Conservation (phyloP, 2,888 invertebrate genomes). For the Meghimatium bilineatum region DNA sequence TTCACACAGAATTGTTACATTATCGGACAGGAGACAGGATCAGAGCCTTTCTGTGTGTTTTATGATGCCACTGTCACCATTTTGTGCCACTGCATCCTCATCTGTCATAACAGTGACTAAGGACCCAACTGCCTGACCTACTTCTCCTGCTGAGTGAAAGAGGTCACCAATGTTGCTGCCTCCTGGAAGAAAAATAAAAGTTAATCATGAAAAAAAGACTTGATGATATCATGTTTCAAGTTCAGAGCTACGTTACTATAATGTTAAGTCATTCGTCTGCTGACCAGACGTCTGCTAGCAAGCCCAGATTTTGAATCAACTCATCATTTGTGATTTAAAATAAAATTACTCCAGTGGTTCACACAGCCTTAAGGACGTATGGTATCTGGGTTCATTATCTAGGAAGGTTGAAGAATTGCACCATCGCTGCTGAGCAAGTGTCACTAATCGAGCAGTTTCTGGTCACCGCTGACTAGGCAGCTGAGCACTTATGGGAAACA, state of each 20-base stretch:
- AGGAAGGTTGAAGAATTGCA: too few relatives aligned
- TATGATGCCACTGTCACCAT: conserved; percentile 40
- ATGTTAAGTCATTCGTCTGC: too few relatives aligned
- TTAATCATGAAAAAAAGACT: not conserved
- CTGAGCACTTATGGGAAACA: too few relatives aligned
- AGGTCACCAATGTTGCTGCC: conserved; percentile 82
- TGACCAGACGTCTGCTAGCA: too few relatives aligned
- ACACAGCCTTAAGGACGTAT: too few relatives aligned
- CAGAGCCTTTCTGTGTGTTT: conserved; percentile 46
- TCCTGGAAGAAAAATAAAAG: conserved; percentile 2
- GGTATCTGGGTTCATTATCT: too few relatives aligned
- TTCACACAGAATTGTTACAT: not conserved
- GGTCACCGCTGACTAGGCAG: too few relatives aligned
- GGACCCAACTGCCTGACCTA: conserved; percentile 91
- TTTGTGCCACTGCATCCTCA: conserved; percentile 79
- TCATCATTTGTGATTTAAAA: too few relatives aligned
- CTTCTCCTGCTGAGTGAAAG: conserved; percentile 91
- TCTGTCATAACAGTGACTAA: conserved; percentile 93
- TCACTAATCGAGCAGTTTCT: too few relatives aligned
- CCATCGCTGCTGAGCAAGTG: too few relatives aligned
- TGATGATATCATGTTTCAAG: not conserved
- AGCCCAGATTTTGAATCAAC: too few relatives aligned
- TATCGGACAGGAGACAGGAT: not conserved
- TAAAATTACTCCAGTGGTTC: too few relatives aligned
- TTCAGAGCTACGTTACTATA: not conserved